Base-by-base conservation (phyloP, 2,888 invertebrate genomes). In the Lacanobia oleracea region DNA sequence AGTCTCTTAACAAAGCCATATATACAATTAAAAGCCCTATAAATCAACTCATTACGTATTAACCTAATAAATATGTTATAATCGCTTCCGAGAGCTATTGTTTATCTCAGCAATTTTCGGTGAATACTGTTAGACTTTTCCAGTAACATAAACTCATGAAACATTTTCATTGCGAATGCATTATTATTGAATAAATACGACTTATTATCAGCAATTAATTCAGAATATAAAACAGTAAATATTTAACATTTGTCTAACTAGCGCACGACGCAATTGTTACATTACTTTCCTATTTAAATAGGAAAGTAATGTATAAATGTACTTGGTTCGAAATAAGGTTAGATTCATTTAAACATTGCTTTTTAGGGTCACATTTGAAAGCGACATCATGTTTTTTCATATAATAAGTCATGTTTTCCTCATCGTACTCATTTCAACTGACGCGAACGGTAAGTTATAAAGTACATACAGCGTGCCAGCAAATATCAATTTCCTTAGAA, bases 41-140 rank as follows among this genome's bases (percentile, higher is more conserved):
- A 68, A 50, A 69, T 74, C 21, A 5, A 48, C 33, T 50, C 37
- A 61, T 77, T 77, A 61, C 71, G 70, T 62, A 62, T 77, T 70
- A 37, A 57, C 33, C 14, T 18, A 37, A 61, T 74, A 69, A 61
- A 75, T 50, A 27, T 77, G 56, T 56, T 33, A 74, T 54, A n/a
- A n/a, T 60, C 16, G 16, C 40, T 56, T 77, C 50, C 43, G 23
- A 60, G 23, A 48, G 27, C 60, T 53, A 67, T 12, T n/a, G 27
- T 60, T 16, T 48, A 77, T 43, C 23, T 50, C 27, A 37, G 43
- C 33, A 43, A 45, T 61, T 23, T 7, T 5, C 12, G 18, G 37
- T 75, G 45, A 57, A 53, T 27, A n/a, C n/a, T 50, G 23, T 77
- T 61, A 33, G 21, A n/a, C 3, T 67, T 50, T 33, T 69, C 54